These are phyloP conservation scores for Drosophila phalerata DNA, from an alignment of 2,888 invertebrate species.

Conservation along the genomic window DNA sequence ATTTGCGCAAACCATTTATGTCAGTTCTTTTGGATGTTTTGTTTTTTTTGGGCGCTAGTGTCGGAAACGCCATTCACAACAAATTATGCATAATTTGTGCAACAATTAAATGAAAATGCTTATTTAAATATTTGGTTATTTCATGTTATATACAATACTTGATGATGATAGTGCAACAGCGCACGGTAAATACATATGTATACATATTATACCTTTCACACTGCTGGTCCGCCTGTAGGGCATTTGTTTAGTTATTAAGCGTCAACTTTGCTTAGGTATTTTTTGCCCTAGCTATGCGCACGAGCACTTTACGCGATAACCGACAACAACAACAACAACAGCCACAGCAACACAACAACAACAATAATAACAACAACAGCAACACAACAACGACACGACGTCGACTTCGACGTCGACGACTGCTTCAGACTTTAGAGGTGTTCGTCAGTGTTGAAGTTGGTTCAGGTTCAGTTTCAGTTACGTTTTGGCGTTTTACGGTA, in stretches of 20 bases:
- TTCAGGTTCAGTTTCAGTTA: conserved; percentile 79
- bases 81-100: conserved; percentile 71
- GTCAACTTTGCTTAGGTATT: conserved; percentile 58
- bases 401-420: conserved; percentile 36
- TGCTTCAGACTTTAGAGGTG: conserved; percentile 62
- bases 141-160: conserved; percentile 7
- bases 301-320: conserved; percentile 75
- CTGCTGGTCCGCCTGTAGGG: conserved; percentile 43
- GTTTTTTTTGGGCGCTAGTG: conserved; percentile 33
- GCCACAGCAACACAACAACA: conserved; percentile 9
- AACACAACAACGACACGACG: conserved; percentile 15
- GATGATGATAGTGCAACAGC: conserved; percentile 16
- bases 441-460: conserved; percentile 64
- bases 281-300: conserved; percentile 70
- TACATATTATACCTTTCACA: conserved; percentile 45
- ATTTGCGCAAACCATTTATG: conserved; percentile 42
- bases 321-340: conserved; percentile 33
- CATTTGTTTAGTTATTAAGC: conserved; percentile 73
- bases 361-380: conserved; percentile 20
- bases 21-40: conserved; percentile 30
- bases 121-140: conserved; percentile 30
- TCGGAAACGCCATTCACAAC: conserved; percentile 64
- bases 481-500: conserved; percentile 81
- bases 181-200: not conserved
- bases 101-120: conserved; percentile 63